Percentiles rank a stretch among this genome's conserved stretches.
Conservation (phyloP, 2,797 vertebrate genomes). For the Pipistrellus pipistrellus region DNA sequence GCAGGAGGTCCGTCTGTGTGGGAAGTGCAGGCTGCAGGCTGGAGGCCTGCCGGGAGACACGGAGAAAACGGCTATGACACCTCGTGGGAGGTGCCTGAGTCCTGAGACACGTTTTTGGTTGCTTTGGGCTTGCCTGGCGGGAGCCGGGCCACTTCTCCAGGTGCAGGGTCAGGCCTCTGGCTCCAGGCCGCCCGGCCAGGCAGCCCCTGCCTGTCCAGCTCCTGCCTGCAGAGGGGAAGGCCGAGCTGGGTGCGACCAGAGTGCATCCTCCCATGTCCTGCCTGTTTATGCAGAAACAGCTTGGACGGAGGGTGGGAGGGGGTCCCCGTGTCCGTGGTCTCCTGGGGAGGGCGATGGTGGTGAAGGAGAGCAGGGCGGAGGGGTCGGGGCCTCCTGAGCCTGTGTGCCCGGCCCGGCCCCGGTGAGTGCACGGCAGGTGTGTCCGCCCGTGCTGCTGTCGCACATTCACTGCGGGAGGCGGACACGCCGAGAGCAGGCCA, state of each 20-base stretch:
- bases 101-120: background rate
- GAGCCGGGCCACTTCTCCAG: background rate
- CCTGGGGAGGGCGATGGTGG: background rate
- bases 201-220: background rate
- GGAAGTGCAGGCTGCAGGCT: background rate
- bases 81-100: background rate
- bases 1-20: background rate
- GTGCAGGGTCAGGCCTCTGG: background rate
- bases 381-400: background rate
- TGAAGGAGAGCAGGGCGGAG: background rate
- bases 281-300: background rate
- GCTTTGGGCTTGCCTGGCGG: too few relatives aligned
- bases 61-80: background rate
- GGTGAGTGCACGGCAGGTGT: too few relatives aligned
- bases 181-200: too few relatives aligned
- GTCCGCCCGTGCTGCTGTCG: too few relatives aligned
- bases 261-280: background rate
- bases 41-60: background rate
- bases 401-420: too few relatives aligned
- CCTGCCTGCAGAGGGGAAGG: background rate
- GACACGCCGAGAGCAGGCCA: background rate
- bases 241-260: too few relatives aligned
- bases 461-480: background rate
- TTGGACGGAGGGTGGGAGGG: background rate
- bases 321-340: background rate